These are phyloP conservation scores for Aelia acuminata DNA, from an alignment of 2,888 invertebrate species.

Conservation along the genomic window DNA sequence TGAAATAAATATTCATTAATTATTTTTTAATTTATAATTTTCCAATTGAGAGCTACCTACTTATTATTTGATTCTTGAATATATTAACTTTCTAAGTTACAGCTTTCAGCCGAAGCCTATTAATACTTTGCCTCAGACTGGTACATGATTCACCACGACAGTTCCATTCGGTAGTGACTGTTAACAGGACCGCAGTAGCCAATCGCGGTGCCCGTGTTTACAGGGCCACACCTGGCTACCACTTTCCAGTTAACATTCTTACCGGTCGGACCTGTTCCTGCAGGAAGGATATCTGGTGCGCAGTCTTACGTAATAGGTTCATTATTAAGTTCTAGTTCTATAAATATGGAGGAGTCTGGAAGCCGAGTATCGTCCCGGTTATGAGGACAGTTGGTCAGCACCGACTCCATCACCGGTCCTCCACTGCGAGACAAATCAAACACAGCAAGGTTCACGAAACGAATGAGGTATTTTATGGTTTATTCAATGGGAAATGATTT, in stretches of 20 bases:
- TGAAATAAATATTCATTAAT: no score
- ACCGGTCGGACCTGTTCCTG: constrained; percentile 39
- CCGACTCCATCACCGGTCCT: neutral
- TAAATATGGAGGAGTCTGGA: constrained; percentile 27
- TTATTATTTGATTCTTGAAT: no score
- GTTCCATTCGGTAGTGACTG: neutral
- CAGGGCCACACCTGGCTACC: constrained; percentile 31
- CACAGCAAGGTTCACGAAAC: neutral
- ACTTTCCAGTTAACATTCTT: constrained; percentile 32
- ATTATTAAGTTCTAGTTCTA: constrained; percentile 10
- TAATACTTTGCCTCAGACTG: neutral
- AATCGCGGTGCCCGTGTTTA: neutral
- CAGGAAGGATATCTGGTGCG: constrained; percentile 35
- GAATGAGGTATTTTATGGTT: neutral
- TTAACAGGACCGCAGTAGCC: neutral
- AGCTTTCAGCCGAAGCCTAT: neutral
- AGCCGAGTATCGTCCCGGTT: neutral
- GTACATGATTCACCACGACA: neutral
- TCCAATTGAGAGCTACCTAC: no score
- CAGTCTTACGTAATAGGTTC: constrained; percentile 19
- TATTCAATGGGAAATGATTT: neutral
- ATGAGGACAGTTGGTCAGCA: neutral
- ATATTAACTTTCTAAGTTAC: no score
- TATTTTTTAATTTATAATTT: no score
- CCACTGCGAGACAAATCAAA: neutral